Conservation (phyloP, 2,113 vertebrate genomes). For the Maccullochella peelii region DNA sequence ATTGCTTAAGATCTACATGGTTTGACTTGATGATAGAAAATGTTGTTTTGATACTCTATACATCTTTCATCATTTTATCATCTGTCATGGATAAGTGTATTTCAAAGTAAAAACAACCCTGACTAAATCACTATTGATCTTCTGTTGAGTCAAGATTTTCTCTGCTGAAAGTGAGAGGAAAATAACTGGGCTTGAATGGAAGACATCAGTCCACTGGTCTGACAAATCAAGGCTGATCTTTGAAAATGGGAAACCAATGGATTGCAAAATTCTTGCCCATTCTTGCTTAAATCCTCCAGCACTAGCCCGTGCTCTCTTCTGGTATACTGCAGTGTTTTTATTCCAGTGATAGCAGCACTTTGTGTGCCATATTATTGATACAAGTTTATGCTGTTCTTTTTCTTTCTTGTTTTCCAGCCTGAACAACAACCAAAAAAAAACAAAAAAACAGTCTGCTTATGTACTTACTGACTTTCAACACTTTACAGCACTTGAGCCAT, state of each 20-base stretch:
- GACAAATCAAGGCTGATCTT: conserved; percentile 11
- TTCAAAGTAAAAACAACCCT: not conserved
- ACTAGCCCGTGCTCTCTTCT: not conserved
- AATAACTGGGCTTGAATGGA: conserved; percentile 23
- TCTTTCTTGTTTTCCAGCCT: not conserved
- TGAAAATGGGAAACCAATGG: conserved; percentile 14
- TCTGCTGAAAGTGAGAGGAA: conserved; percentile 30
- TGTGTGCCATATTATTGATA: not conserved
- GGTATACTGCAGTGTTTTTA: not conserved
- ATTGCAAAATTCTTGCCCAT: not conserved
- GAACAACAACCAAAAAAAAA: not conserved
- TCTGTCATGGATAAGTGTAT: not conserved
- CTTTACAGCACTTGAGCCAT: not conserved
- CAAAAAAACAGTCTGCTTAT: not conserved
- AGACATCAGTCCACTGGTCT: conserved; percentile 7
- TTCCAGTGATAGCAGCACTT: not conserved
- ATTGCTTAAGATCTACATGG: not conserved
- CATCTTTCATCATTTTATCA: not conserved
- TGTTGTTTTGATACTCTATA: no score
- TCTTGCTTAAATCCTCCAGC: not conserved
- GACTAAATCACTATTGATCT: conserved; percentile 18
- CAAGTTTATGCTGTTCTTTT: not conserved
- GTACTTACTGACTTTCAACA: not conserved
- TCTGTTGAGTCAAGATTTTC: conserved; percentile 21
- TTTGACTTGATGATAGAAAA: not conserved